Evolutionary conservation across 2,888 invertebrate species (phyloP).

Genomic region (Tortricodes alternella): DNA sequence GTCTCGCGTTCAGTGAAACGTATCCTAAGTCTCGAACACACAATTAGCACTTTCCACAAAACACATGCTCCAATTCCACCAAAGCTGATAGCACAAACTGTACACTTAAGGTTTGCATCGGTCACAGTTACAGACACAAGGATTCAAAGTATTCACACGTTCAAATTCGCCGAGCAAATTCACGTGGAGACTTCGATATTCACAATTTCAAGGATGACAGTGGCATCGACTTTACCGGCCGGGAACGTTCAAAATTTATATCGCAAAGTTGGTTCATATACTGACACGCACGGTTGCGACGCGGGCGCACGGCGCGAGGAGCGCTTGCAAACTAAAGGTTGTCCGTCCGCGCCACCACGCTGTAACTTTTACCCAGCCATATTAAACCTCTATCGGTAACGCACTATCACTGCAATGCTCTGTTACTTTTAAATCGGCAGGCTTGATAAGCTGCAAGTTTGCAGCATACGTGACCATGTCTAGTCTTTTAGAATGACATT

Average conservation of each 20-base stretch:
- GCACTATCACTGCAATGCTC: constrained; percentile 18
- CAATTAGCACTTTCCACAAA: constrained; percentile 73
- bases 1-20: constrained; percentile 68
- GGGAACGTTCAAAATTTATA: constrained; percentile 73
- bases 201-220: constrained; percentile 73
- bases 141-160: constrained; percentile 70
- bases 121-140: constrained; percentile 75
- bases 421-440: constrained; percentile 55
- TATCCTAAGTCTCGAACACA: constrained; percentile 60
- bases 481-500: constrained; percentile 65
- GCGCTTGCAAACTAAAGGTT: constrained; percentile 75
- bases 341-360: constrained; percentile 59
- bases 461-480: constrained; percentile 69
- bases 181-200: constrained; percentile 60
- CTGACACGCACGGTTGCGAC: constrained; percentile 43
- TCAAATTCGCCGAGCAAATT: constrained; percentile 73
- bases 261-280: constrained; percentile 54
- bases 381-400: constrained; percentile 30
- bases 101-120: constrained; percentile 70
- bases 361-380: constrained; percentile 73
- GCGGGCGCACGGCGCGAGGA: constrained; percentile 77
- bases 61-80: constrained; percentile 70
- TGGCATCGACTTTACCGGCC: constrained; percentile 74
- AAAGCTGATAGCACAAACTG: constrained; percentile 58
- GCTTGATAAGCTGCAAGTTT: constrained; percentile 67